A percentile compares a stretch with the other conserved stretches of the same genome.
Evolutionary conservation across 1,140 invertebrate genomes (phyloP).

Genomic region (Drosophila pandora): DNA sequence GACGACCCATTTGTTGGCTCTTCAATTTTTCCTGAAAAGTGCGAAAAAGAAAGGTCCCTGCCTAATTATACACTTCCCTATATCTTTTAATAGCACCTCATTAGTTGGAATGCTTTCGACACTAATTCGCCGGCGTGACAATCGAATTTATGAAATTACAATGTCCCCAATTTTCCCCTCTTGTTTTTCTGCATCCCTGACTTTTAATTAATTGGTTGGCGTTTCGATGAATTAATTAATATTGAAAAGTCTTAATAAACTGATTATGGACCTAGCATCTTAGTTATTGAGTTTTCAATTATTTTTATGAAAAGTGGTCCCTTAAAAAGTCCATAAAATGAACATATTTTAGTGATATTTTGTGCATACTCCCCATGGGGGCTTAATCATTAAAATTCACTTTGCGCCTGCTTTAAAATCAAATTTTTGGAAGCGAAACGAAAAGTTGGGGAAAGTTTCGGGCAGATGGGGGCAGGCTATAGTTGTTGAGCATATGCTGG

Average conservation of each 20-base stretch:
- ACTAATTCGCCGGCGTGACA: conserved; percentile 46
- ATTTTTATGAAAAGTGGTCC: background rate
- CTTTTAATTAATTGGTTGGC: conserved; percentile 42
- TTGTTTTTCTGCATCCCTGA: conserved; percentile 22
- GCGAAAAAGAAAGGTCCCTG: conserved; percentile 23
- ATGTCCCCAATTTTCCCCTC: background rate
- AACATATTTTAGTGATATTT: conserved; percentile 13
- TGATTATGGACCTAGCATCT: background rate
- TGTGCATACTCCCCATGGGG: background rate
- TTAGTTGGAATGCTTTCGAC: conserved; percentile 41
- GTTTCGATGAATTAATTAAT: conserved; percentile 46
- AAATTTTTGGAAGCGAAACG: conserved; percentile 52
- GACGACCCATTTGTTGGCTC: conserved; percentile 61
- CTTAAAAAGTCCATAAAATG: conserved; percentile 44
- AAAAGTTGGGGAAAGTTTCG: background rate
- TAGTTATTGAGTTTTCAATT: conserved; percentile 1
- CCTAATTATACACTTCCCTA: conserved; percentile 26
- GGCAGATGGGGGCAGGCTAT: background rate
- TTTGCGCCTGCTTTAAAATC: conserved; percentile 72
- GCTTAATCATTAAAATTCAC: conserved; percentile 73
- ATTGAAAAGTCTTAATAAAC: conserved; percentile 18
- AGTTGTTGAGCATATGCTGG: conserved; percentile 64
- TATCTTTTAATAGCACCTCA: conserved; percentile 40
- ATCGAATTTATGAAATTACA: conserved; percentile 53
- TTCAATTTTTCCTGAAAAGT: conserved; percentile 27